Percentiles rank a stretch among this genome's conserved stretches.
Conservation (phyloP, 2,797 vertebrate genomes). For the Sitta carolinensis region DNA sequence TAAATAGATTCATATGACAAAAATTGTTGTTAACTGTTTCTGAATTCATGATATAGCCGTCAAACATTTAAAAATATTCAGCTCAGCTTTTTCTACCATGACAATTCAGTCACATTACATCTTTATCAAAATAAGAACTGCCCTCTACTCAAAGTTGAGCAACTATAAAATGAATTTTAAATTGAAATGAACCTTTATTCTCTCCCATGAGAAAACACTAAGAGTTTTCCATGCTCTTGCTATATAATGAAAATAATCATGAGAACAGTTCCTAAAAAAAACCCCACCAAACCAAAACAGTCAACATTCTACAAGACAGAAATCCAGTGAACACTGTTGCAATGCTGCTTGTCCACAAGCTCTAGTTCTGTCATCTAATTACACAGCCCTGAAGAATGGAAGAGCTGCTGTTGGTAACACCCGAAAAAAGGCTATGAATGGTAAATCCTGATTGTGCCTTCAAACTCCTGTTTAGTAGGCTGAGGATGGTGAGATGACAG, state of each 20-base stretch:
- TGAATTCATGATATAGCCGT: not conserved
- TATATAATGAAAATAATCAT: not conserved
- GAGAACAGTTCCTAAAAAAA: not conserved
- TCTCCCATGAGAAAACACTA: not conserved
- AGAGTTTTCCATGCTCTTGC: not conserved
- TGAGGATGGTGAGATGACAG: not conserved
- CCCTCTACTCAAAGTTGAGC: not conserved
- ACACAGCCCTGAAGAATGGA: not conserved
- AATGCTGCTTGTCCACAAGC: not conserved
- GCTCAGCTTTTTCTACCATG: not conserved
- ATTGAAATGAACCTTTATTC: not conserved
- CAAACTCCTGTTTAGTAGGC: not conserved
- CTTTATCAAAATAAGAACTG: not conserved
- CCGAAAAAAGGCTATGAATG: not conserved
- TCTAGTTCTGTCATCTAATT: not conserved
- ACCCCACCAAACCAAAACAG: not conserved
- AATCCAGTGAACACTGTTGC: not conserved
- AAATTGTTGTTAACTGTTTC: not conserved
- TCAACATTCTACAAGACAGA: not conserved
- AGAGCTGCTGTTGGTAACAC: not conserved
- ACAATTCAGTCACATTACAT: not conserved
- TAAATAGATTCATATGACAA: not conserved
- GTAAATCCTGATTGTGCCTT: not conserved
- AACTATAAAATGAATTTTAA: not conserved
- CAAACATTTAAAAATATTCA: not conserved